These are phyloP conservation scores for Puffinus mauretanicus DNA, from an alignment of 2,113 vertebrate species.

Conservation along the genomic window DNA sequence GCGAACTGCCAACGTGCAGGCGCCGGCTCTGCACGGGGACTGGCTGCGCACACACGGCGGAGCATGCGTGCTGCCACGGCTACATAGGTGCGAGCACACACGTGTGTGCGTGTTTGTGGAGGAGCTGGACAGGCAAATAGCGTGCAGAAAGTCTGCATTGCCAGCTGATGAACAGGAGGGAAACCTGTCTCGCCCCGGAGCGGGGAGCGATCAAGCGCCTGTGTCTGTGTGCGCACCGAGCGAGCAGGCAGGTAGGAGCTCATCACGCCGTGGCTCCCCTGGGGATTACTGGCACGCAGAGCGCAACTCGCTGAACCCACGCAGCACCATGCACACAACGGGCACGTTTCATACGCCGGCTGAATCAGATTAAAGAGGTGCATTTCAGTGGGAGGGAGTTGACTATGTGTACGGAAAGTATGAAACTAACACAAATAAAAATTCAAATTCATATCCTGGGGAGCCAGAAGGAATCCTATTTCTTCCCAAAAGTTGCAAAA, in stretches of 20 bases:
- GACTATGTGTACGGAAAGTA: rapidly evolving
- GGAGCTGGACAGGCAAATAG: not conserved
- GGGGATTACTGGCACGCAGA: not conserved
- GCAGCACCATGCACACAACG: not conserved
- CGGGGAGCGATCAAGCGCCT: rapidly evolving
- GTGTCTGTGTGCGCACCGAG: not conserved
- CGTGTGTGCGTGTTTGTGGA: rapidly evolving
- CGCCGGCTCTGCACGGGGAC: not conserved
- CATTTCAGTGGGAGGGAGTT: not conserved
- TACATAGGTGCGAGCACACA: not conserved
- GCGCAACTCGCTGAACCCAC: not conserved
- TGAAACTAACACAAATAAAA: not conserved
- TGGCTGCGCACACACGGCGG: not conserved
- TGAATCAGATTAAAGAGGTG: not conserved
- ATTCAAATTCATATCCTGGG: not conserved
- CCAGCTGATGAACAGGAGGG: not conserved
- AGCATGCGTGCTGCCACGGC: rapidly evolving
- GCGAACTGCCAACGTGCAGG: conserved; percentile 79
- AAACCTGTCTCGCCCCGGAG: not conserved
- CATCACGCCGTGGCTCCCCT: rapidly evolving
- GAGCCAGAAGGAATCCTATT: not conserved
- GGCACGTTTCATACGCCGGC: rapidly evolving
- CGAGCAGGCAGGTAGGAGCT: not conserved
- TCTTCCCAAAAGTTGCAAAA: not conserved
- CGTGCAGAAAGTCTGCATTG: not conserved